Percentiles rank a stretch among this genome's conserved stretches.
Evolutionary conservation across 2,797 vertebrate species (phyloP).

Genomic region (Podarcis siculus): DNA sequence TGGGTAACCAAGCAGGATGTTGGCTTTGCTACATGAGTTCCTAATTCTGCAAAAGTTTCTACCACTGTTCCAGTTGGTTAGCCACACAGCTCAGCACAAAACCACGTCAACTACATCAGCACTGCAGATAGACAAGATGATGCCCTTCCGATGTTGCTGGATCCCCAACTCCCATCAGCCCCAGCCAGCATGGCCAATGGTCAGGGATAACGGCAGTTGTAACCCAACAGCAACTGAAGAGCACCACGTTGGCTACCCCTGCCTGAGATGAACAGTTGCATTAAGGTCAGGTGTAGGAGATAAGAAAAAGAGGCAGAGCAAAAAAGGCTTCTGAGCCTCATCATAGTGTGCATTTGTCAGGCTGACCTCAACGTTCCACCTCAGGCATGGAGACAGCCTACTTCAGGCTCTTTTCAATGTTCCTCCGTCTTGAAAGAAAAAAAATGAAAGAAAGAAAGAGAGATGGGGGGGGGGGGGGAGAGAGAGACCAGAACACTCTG

Average conservation of each 20-base stretch:
- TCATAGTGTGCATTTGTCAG: slow-evolving; percentile 3
- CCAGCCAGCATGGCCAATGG: too few species aligned
- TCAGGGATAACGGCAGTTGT: too few species aligned
- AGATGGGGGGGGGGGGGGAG: too few species aligned
- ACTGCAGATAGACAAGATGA: background rate
- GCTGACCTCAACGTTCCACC: slow-evolving; percentile 32
- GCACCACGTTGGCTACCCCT: too few species aligned
- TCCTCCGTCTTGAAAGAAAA: slow-evolving; percentile 52
- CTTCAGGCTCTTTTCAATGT: slow-evolving; percentile 61
- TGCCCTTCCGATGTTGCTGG: too few species aligned
- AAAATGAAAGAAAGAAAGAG: background rate
- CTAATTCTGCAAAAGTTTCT: background rate
- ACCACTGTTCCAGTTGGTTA: background rate
- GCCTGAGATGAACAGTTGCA: background rate
- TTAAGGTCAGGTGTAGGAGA: background rate
- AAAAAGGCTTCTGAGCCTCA: background rate
- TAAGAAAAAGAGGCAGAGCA: slow-evolving; percentile 32
- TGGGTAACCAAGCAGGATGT: background rate
- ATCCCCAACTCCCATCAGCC: too few species aligned
- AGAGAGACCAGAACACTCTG: slow-evolving; percentile 20
- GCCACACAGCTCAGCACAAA: slow-evolving; percentile 44
- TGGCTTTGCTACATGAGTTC: background rate
- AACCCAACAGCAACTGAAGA: too few species aligned
- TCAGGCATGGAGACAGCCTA: slow-evolving; percentile 25
- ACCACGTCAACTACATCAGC: slow-evolving; percentile 3